Base-by-base conservation (phyloP, 1,140 invertebrate genomes). In the Plectrocnemia conspersa region DNA sequence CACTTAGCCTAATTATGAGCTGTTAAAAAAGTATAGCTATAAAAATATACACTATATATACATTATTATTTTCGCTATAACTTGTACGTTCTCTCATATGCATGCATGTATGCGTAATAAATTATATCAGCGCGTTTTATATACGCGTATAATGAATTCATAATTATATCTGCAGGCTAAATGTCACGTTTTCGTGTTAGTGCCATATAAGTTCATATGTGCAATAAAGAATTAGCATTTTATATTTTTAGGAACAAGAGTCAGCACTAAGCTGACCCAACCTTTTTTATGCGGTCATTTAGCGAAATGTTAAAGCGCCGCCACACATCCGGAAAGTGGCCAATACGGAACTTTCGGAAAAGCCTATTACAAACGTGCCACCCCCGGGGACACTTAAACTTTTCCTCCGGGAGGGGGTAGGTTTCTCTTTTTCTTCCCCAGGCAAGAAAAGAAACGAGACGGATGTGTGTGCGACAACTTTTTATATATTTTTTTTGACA, bases 161-260 rank as follows among this genome's bases (percentile, higher is more conserved):
- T n/a, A n/a, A n/a, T n/a, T n/a, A n/a, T n/a, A n/a, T n/a, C n/a
- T n/a, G n/a, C n/a, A n/a, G n/a, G n/a, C n/a, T n/a, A n/a, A n/a
- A n/a, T n/a, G n/a, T n/a, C n/a, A n/a, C n/a, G n/a, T n/a, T n/a
- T n/a, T n/a, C n/a, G n/a, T n/a, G n/a, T n/a, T n/a, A n/a, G n/a
- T n/a, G n/a, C n/a, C n/a, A n/a, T n/a, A n/a, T n/a, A n/a, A n/a
- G n/a, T n/a, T n/a, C n/a, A n/a, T n/a, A n/a, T n/a, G n/a, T n/a
- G n/a, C n/a, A n/a, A 38, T 38, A 38, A 38, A 38, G 35, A 38
- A 38, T 38, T 38, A 38, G 18, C 35, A 38, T 38, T 38, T 38
- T 38, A 38, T 16, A 38, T 10, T n/a, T n/a, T 38, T 16, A 16
- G 15, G 5, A 15, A 38, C 27, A 29, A 7, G 27, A 29, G 27